phyloP scores from a whole-genome alignment of 2,113 vertebrate genomes.

The Cyanoliseus patagonus region DNA sequence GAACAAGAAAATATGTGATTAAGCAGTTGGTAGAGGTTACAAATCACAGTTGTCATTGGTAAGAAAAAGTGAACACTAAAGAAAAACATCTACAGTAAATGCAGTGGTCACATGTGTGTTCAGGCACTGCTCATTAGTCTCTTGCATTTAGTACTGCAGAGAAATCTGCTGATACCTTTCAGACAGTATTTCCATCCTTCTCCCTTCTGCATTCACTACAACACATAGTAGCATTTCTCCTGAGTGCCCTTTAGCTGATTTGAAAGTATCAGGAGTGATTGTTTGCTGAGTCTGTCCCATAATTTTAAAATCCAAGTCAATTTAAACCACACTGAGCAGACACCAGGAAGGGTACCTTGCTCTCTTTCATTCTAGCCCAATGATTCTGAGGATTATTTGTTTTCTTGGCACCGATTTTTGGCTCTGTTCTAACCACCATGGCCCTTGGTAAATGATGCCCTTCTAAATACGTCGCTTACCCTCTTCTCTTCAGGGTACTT shows the following conservation, averaged over 20 bases:
- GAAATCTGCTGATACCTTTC: neutral
- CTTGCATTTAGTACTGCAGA: neutral
- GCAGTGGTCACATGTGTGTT: neutral
- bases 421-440: neutral
- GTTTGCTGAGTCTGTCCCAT: neutral
- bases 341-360: neutral
- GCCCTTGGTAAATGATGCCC: neutral
- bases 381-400: neutral
- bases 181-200: neutral
- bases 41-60: neutral
- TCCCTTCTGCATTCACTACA: neutral
- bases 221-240: neutral
- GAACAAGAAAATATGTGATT: neutral
- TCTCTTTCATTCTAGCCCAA: neutral
- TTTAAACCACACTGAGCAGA: neutral
- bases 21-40: neutral
- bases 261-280: neutral
- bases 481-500: neutral
- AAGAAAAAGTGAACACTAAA: neutral
- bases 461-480: neutral
- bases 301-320: neutral
- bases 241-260: neutral
- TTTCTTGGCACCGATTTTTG: neutral
- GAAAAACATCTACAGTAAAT: neutral
- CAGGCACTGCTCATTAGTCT: neutral